These are phyloP conservation scores for Xiphophorus maculatus DNA, from an alignment of 2,113 vertebrate species.

Conservation along the genomic window DNA sequence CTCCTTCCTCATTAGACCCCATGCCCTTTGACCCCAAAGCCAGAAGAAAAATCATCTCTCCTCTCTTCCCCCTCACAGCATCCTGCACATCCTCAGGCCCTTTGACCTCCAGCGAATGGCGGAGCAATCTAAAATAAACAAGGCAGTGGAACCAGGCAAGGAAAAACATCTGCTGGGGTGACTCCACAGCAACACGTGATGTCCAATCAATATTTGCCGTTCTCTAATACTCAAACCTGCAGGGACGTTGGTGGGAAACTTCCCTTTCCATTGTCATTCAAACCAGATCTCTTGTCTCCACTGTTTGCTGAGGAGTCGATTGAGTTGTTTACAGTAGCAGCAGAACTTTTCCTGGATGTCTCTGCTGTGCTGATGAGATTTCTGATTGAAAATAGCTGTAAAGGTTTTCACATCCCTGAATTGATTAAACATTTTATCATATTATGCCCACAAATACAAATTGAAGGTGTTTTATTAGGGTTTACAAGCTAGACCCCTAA, in stretches of 20 bases:
- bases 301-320: conserved; percentile 41
- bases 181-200: conserved; percentile 41
- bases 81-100: conserved; percentile 63
- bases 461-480: too few relatives aligned
- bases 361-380: background rate
- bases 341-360: conserved; percentile 4
- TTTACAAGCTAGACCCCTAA: background rate
- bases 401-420: background rate
- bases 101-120: conserved; percentile 77
- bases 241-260: conserved; percentile 74
- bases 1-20: conserved; percentile 69
- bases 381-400: background rate
- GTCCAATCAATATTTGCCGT: conserved; percentile 70
- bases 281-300: conserved; percentile 46
- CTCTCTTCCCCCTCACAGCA: conserved; percentile 17
- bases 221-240: conserved; percentile 52
- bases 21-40: conserved; percentile 72
- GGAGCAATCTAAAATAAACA: conserved; percentile 79
- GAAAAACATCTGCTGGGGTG: conserved; percentile 79
- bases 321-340: conserved; percentile 37
- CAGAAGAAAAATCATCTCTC: conserved; percentile 29
- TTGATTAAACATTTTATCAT: too few relatives aligned
- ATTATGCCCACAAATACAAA: too few relatives aligned
- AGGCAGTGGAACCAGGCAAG: conserved; percentile 62
- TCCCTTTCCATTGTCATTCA: conserved; percentile 76